Evolutionary conservation across 1,140 invertebrate genomes (phyloP).

Genomic region (Lepidurus apus): DNA sequence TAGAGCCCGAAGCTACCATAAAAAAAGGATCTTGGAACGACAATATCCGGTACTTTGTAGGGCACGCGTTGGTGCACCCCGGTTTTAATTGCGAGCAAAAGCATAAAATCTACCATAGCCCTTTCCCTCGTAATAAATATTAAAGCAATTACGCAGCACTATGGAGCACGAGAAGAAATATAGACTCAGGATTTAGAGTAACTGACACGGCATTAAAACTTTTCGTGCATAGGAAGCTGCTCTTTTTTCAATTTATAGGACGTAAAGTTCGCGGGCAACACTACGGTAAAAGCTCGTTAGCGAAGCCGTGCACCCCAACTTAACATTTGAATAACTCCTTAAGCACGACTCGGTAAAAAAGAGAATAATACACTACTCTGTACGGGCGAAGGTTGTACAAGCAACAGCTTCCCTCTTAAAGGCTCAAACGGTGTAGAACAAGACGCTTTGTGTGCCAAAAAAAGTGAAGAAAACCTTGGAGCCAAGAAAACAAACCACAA

Average conservation of each 20-base stretch:
- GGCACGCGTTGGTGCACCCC: not conserved
- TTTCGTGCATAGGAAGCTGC: no score
- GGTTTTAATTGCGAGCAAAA: not conserved
- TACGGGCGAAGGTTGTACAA: not conserved
- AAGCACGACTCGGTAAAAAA: no score
- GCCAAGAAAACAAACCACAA: not conserved
- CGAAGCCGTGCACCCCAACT: no score
- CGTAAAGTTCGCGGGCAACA: no score
- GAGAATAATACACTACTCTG: no score
- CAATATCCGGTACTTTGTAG: not conserved
- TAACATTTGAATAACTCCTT: no score
- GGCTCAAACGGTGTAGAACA: not conserved
- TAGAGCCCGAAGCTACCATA: not conserved
- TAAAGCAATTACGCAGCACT: no score
- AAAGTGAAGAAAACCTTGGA: not conserved
- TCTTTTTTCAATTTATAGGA: no score
- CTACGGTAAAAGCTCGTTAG: no score
- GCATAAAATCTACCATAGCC: not conserved
- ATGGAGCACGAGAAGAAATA: no score
- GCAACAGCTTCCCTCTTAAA: conserved; percentile 10
- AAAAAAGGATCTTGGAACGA: not conserved
- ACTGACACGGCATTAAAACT: no score
- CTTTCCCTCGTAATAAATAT: not conserved
- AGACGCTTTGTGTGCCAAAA: not conserved
- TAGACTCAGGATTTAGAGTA: no score